phyloP scores from a whole-genome alignment of 2,888 invertebrate species.

The Linyphia triangularis region DNA sequence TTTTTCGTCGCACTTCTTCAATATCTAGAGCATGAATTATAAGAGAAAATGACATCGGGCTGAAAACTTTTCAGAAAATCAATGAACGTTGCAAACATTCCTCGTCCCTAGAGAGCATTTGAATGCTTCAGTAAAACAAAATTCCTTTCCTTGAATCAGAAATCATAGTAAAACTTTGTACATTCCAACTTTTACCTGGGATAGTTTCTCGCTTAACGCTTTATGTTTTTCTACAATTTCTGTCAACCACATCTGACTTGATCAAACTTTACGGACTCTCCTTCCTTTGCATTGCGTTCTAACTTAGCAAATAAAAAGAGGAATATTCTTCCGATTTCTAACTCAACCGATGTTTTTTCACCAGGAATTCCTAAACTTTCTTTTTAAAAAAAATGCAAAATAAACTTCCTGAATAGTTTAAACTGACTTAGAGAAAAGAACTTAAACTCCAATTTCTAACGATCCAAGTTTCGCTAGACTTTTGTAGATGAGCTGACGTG shows the following conservation, averaged over 20 bases:
- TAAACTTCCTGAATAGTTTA: too few relatives aligned
- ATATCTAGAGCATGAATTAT: background rate
- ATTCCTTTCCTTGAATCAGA: background rate
- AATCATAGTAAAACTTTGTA: background rate
- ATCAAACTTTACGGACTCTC: background rate
- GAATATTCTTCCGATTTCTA: too few relatives aligned
- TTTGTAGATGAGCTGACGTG: too few relatives aligned
- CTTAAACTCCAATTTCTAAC: too few relatives aligned
- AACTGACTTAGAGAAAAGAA: too few relatives aligned
- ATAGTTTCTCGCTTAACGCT: background rate
- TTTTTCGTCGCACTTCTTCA: background rate
- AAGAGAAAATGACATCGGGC: background rate
- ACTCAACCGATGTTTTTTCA: too few relatives aligned
- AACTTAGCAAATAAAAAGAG: too few relatives aligned
- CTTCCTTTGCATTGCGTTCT: too few relatives aligned
- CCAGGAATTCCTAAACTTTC: too few relatives aligned
- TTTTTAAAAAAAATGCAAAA: too few relatives aligned
- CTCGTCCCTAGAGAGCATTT: background rate
- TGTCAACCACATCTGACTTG: background rate
- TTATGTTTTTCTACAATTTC: background rate
- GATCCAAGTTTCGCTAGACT: too few relatives aligned
- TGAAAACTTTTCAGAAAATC: background rate
- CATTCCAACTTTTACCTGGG: background rate
- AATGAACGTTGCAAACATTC: background rate
- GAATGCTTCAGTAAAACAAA: background rate